A percentile compares a stretch with the other conserved stretches of the same genome.
Evolutionary conservation across 2,797 vertebrate species (phyloP).

Genomic region (Phalanger gymnotis): DNA sequence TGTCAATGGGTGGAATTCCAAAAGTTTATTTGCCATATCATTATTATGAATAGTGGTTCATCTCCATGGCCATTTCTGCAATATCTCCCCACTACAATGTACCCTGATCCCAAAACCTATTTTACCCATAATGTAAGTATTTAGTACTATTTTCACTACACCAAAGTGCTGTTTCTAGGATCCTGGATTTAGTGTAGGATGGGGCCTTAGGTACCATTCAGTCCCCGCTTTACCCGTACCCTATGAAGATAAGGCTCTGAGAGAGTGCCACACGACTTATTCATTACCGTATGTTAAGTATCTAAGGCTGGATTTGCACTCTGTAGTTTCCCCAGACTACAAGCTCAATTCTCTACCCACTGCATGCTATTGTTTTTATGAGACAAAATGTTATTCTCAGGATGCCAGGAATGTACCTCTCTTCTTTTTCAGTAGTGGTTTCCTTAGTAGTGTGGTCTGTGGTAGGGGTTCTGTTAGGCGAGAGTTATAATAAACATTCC

Average conservation of each 20-base stretch:
- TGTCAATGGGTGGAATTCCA: too few species aligned
- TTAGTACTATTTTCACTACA: neutral
- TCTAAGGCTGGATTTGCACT: neutral
- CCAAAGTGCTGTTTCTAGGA: neutral
- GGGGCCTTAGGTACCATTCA: neutral
- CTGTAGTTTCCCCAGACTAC: neutral
- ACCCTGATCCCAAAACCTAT: neutral
- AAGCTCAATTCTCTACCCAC: neutral
- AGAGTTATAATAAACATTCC: neutral
- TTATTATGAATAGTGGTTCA: accelerated
- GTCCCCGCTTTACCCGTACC: neutral
- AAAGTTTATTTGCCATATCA: neutral
- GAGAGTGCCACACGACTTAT: neutral
- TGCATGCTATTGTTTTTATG: neutral
- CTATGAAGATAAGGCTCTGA: neutral
- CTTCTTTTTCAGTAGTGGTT: neutral
- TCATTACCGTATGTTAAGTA: neutral
- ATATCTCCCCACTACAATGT: neutral
- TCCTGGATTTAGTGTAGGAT: neutral
- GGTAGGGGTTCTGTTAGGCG: neutral
- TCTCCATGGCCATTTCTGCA: neutral
- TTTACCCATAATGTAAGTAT: neutral
- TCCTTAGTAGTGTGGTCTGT: neutral
- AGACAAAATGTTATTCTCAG: neutral
- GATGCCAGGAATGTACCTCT: neutral